Percentiles rank a stretch among this genome's conserved stretches.
These are phyloP conservation scores for Cantharis rufa DNA, from an alignment of 2,888 invertebrate species.

Conservation along the genomic window DNA sequence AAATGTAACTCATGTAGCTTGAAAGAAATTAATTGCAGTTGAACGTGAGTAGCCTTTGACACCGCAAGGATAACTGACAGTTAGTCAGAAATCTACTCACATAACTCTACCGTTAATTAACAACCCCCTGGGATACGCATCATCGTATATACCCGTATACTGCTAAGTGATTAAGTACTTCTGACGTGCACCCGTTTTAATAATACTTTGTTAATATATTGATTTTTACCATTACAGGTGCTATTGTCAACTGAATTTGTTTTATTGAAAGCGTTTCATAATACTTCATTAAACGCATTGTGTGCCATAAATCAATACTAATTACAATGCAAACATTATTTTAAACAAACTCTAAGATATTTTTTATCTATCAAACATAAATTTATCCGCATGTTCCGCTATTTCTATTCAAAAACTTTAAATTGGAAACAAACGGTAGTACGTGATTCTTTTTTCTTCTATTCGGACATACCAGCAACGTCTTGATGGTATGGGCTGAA, in stretches of 20 bases:
- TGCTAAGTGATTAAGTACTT: conserved; percentile 12
- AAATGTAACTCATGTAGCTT: background rate
- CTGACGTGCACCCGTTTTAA: conserved; percentile 5
- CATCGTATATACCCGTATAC: conserved; percentile 8
- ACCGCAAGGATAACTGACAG: conserved; percentile 15
- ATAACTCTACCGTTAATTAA: conserved; percentile 21
- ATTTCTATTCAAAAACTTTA: background rate
- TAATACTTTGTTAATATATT: background rate
- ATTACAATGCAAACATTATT: background rate
- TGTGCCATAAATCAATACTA: background rate
- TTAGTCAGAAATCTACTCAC: conserved; percentile 21
- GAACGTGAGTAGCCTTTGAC: conserved; percentile 21
- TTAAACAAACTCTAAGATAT: background rate
- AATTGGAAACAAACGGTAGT: background rate
- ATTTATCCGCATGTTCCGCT: background rate
- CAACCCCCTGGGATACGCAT: conserved; percentile 17
- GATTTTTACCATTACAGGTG: background rate
- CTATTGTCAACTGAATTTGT: background rate
- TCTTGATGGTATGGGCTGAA: too few relatives aligned
- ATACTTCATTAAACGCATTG: background rate
- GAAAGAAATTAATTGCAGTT: conserved; percentile 14
- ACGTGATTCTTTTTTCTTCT: too few relatives aligned
- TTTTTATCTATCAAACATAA: background rate
- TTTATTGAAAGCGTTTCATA: background rate
- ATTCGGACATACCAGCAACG: too few relatives aligned